Base-by-base conservation (phyloP, 2,797 vertebrate genomes). In the Acanthurus leucopareius region DNA sequence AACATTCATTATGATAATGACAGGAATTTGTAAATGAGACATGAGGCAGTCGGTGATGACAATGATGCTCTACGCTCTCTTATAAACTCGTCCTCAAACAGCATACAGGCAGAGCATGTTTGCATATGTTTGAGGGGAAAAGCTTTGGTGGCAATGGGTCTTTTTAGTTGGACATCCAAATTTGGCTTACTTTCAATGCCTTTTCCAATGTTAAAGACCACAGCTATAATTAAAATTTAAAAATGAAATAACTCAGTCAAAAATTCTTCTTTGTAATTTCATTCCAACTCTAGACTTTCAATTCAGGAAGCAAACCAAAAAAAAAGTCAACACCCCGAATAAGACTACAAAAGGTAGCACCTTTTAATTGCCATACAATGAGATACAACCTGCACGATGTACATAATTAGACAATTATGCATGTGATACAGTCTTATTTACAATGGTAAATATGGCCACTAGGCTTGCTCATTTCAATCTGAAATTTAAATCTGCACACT, bases 371-470 rank as follows among this genome's bases (percentile, higher is more conserved):
- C n/a, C 38, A 62, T 53, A 60, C 54, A 62, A 62, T 75, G 40
- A 60, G 38, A 48, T 6, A 47, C 52, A 77, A 52, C 38, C 25
- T 62, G 61, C 17, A 19, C 20, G 17, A 59, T 8, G 60, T 77
- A 40, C 51, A 73, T 73, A 73, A 75, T 69, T 2, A 69, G 19
- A 64, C 52, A 73, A 85, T 89, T 89, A 91, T 85, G 56, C 80
- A 81, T 79, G 83, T 38, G 3, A 32, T 80, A 53, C n/a, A 62
- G 60, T 74, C 84, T 80, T 90, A 85, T 92, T 93, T 90, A 92
- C 88, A 89, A 73, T 84, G 28, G 81, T 91, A 92, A 92, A 91
- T 84, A 91, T 88, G 83, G 86, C 93, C 88, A 89, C 58, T 25
- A 79, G 93, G 93, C 89, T 89, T 66, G 63, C 62, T 83, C 69